Evolutionary conservation across 2,888 invertebrate species (phyloP).

Genomic region (Spicauda simplicius): DNA sequence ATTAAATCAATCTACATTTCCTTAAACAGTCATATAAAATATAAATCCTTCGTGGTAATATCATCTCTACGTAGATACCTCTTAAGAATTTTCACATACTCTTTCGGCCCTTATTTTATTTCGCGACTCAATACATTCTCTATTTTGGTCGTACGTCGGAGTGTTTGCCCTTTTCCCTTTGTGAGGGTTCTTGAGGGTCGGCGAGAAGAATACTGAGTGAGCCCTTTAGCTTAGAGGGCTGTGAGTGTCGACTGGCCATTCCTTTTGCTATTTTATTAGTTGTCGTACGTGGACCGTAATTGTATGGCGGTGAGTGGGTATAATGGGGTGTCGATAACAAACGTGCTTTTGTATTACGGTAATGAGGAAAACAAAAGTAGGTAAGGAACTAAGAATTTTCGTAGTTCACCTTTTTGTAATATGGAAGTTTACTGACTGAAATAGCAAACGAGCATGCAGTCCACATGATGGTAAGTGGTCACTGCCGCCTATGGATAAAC

Average conservation of each 20-base stretch:
- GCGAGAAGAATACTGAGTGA: slow-evolving; percentile 77
- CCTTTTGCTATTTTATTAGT: slow-evolving; percentile 80
- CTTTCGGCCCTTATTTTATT: slow-evolving; percentile 79
- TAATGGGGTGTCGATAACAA: slow-evolving; percentile 33
- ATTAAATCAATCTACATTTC: no score
- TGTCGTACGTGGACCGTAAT: slow-evolving; percentile 74
- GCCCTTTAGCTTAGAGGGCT: slow-evolving; percentile 59
- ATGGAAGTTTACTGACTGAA: no score
- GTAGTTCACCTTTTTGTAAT: no score
- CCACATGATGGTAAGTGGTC: no score
- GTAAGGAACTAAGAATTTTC: background rate
- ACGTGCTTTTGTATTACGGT: slow-evolving; percentile 14
- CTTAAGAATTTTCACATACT: slow-evolving; percentile 61
- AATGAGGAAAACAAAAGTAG: background rate
- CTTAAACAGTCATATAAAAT: no score
- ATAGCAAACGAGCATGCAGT: no score
- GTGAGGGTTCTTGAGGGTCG: slow-evolving; percentile 65
- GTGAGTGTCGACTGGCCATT: slow-evolving; percentile 74
- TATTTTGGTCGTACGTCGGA: slow-evolving; percentile 70
- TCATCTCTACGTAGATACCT: slow-evolving; percentile 55
- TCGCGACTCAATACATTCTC: slow-evolving; percentile 83
- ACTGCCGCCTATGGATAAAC: no score
- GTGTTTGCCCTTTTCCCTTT: slow-evolving; percentile 79
- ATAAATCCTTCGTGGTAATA: background rate
- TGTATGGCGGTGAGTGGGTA: slow-evolving; percentile 50